A percentile compares a stretch with the other conserved stretches of the same genome.
These are phyloP conservation scores for Heterohyrax brucei DNA, from an alignment of 2,797 vertebrate genomes.

Conservation along the genomic window DNA sequence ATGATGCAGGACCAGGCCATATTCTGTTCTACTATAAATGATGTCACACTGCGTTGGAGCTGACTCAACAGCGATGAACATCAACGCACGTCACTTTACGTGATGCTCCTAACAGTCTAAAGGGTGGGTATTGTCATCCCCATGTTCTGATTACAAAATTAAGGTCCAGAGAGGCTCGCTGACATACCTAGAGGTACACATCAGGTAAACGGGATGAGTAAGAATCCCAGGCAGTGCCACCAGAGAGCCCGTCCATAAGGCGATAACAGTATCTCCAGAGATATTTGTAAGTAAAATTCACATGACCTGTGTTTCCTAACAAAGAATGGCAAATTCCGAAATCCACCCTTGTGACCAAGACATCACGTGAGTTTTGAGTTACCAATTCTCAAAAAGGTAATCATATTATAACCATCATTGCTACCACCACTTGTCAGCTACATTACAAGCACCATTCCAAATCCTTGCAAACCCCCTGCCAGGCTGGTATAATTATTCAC, in stretches of 20 bases:
- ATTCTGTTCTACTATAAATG: too few species aligned
- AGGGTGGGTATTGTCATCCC: neutral
- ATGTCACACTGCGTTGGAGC: too few species aligned
- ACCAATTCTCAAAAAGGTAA: neutral
- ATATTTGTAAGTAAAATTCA: neutral
- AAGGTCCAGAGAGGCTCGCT: conserved; percentile 29
- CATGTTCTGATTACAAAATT: conserved; percentile 21
- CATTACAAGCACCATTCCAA: neutral
- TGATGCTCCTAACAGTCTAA: neutral
- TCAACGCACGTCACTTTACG: neutral
- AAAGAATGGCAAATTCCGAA: conserved; percentile 46
- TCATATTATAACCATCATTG: neutral
- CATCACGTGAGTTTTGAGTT: neutral
- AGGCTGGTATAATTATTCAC: neutral
- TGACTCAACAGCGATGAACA: too few species aligned
- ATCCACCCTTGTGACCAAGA: neutral
- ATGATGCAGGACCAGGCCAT: too few species aligned
- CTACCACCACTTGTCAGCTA: neutral
- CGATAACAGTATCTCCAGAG: conserved; percentile 37
- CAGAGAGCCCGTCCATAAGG: neutral
- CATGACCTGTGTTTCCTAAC: conserved; percentile 44
- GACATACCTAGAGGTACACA: neutral
- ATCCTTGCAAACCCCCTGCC: neutral
- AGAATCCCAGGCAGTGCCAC: neutral
- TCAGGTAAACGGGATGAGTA: neutral